Conservation (phyloP, 2,113 vertebrate genomes). For the Grantiella picta region DNA sequence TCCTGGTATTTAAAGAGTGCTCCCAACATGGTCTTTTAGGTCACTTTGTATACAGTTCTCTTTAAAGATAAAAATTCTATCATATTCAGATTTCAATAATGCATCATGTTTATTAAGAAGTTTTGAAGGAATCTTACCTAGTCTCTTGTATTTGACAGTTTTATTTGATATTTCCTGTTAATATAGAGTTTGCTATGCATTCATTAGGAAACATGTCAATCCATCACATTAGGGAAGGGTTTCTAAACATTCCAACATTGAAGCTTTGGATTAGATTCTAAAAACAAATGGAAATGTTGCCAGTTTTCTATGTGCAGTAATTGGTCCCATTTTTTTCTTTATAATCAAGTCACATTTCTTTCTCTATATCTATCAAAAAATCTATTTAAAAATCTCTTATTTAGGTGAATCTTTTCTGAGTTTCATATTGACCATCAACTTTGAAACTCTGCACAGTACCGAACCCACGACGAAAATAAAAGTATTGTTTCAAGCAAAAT, state of each 20-base stretch:
- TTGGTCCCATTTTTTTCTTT: neutral
- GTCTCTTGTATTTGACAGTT: neutral
- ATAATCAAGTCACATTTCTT: neutral
- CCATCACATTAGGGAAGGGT: neutral
- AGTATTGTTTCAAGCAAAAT: neutral
- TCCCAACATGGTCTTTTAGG: neutral
- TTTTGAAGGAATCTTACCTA: neutral
- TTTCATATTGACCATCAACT: neutral
- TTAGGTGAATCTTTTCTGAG: neutral
- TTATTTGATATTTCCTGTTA: neutral
- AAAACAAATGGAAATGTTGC: neutral
- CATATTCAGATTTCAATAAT: neutral
- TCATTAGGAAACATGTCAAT: neutral
- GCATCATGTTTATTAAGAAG: neutral
- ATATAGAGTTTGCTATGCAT: neutral
- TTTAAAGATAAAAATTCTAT: neutral
- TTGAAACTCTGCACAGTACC: neutral
- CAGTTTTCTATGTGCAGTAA: neutral
- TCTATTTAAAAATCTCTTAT: neutral
- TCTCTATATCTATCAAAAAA: neutral
- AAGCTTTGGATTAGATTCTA: neutral
- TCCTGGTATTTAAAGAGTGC: rapidly evolving
- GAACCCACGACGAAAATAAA: neutral
- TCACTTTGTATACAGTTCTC: neutral
- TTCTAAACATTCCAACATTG: neutral